These are phyloP conservation scores for Trachelus stipa DNA, from an alignment of 2,888 invertebrate genomes.

Conservation along the genomic window DNA sequence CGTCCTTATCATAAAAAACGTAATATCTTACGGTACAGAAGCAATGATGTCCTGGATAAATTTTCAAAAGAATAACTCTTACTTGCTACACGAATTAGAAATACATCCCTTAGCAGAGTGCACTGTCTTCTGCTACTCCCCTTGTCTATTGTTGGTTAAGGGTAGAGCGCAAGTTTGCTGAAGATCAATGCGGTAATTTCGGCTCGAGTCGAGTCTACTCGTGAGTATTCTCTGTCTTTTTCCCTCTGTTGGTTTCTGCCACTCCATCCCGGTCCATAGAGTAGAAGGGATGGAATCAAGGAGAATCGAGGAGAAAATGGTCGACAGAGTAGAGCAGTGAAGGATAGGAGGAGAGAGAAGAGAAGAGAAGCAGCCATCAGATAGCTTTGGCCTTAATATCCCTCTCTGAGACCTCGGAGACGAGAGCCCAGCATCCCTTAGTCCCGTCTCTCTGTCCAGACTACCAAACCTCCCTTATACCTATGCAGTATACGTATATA, in stretches of 20 bases:
- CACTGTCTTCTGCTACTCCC: not conserved
- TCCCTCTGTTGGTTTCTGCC: not conserved
- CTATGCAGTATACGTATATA: not conserved
- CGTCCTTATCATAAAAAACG: not conserved
- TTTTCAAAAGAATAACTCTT: not conserved
- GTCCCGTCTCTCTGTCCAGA: conserved; percentile 12
- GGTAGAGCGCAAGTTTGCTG: conserved; percentile 27
- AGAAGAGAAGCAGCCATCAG: conserved; percentile 36
- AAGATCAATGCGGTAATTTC: conserved; percentile 46
- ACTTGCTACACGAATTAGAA: not conserved
- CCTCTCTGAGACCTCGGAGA: conserved; percentile 37
- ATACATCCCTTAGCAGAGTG: not conserved
- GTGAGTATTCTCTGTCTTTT: not conserved
- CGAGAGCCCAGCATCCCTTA: conserved; percentile 38
- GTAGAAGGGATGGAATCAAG: conserved; percentile 11
- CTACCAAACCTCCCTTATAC: not conserved
- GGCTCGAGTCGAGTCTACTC: conserved; percentile 9
- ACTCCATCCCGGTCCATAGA: not conserved
- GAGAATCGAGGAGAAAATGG: conserved; percentile 21
- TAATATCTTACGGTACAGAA: not conserved
- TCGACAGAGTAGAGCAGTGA: not conserved
- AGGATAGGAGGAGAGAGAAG: conserved; percentile 21
- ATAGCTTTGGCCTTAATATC: conserved; percentile 48
- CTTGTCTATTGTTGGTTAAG: conserved; percentile 33
- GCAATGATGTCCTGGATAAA: not conserved